These are phyloP conservation scores for Latrodectus elegans DNA, from an alignment of 2,888 invertebrate genomes.

Conservation along the genomic window DNA sequence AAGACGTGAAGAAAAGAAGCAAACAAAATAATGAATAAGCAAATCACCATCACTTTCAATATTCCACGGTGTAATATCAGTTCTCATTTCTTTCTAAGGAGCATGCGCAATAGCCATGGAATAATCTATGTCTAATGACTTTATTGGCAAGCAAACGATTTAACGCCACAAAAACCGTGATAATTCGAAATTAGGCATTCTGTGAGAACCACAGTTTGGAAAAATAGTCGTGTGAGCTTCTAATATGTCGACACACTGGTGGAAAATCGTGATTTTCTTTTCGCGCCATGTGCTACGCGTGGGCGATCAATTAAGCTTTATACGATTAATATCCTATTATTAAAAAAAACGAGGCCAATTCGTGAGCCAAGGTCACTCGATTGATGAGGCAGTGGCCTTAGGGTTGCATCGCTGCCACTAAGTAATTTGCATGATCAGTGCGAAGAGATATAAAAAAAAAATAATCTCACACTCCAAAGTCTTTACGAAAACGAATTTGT, in stretches of 20 bases:
- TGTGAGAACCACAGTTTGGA: neutral
- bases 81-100: neutral
- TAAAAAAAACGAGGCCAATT: conserved; percentile 6
- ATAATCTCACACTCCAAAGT: no score
- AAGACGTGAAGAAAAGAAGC: no score
- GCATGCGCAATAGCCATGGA: neutral
- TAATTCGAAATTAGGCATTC: neutral
- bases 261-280: conserved; percentile 25
- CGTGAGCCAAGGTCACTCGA: conserved; percentile 38
- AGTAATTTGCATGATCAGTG: no score
- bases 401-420: neutral
- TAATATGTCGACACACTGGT: neutral
- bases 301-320: conserved; percentile 63
- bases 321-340: conserved; percentile 47
- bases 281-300: conserved; percentile 17
- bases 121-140: neutral
- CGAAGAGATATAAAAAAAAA: no score
- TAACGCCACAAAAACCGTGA: neutral
- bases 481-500: no score
- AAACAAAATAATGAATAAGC: no score
- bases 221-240: neutral
- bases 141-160: conserved; percentile 2
- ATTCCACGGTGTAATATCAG: neutral
- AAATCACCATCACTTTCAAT: no score
- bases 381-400: conserved; percentile 2